phyloP scores from a whole-genome alignment of 2,113 vertebrate species.

The Paralichthys olivaceus region DNA sequence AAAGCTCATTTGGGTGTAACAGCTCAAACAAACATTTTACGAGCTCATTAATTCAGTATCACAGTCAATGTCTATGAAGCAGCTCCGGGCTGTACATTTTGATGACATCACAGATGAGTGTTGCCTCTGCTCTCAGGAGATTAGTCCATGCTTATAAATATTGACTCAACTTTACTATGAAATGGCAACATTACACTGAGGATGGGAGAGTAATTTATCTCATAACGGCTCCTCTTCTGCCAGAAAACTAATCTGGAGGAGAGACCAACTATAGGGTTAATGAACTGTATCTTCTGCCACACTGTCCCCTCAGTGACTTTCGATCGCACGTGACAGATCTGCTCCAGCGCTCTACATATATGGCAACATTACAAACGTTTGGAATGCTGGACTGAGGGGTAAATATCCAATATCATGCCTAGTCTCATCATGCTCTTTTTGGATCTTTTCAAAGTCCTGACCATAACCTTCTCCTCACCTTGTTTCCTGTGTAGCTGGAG shows the following conservation, averaged over 20 bases:
- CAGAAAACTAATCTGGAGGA: slow-evolving; percentile 7
- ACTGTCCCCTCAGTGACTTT: slow-evolving; percentile 6
- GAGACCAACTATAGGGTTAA: slow-evolving; percentile 21
- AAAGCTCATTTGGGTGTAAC: slow-evolving; percentile 78
- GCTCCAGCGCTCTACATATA: not conserved
- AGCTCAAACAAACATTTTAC: slow-evolving; percentile 78
- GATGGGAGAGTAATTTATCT: slow-evolving; percentile 21
- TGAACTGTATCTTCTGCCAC: slow-evolving; percentile 2
- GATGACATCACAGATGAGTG: slow-evolving; percentile 59
- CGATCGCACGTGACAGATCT: slow-evolving; percentile 4
- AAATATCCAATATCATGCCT: not conserved
- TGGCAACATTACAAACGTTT: slow-evolving; percentile 2
- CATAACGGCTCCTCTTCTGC: not conserved
- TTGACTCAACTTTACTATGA: slow-evolving; percentile 42
- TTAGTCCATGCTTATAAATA: slow-evolving; percentile 53
- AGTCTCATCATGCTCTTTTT: not conserved
- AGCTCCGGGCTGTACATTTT: slow-evolving; percentile 45
- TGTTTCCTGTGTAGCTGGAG: not conserved
- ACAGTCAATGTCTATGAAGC: slow-evolving; percentile 47
- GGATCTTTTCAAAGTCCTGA: not conserved
- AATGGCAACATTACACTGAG: slow-evolving; percentile 18
- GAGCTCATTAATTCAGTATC: slow-evolving; percentile 66
- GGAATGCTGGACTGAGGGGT: not conserved
- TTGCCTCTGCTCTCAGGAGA: slow-evolving; percentile 35
- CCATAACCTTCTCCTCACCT: no score